These are phyloP conservation scores for Drosophila takahashii DNA, from an alignment of 1,140 invertebrate species.

Conservation along the genomic window DNA sequence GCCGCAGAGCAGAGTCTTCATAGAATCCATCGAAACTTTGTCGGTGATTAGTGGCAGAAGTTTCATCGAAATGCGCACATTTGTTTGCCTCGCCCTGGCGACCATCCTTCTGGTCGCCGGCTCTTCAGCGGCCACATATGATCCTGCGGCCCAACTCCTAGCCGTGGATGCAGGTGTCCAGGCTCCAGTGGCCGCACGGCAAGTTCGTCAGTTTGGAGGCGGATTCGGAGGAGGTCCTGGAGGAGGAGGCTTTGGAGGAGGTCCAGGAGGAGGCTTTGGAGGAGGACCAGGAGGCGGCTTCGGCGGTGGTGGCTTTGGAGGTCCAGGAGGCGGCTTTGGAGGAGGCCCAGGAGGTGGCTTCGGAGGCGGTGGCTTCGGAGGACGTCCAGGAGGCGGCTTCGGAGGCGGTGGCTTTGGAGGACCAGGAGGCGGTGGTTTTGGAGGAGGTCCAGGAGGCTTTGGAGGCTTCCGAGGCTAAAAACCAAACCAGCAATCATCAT, in stretches of 20 bases:
- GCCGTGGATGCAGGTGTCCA: slow-evolving; percentile 36
- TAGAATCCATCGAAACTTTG: slow-evolving; percentile 51
- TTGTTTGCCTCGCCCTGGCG: slow-evolving; percentile 38
- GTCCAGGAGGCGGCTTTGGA: not conserved
- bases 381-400: slow-evolving; percentile 13
- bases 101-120: slow-evolving; percentile 23
- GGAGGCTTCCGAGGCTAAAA: slow-evolving; percentile 10
- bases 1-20: slow-evolving; percentile 13
- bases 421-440: slow-evolving; percentile 11
- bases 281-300: not conserved
- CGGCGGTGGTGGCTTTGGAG: not conserved
- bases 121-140: slow-evolving; percentile 22
- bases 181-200: not conserved
- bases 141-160: slow-evolving; percentile 19
- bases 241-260: slow-evolving; percentile 7
- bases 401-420: slow-evolving; percentile 11
- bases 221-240: slow-evolving; percentile 5
- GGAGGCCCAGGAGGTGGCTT: slow-evolving; percentile 1
- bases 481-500: slow-evolving; percentile 6
- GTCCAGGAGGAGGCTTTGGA: slow-evolving; percentile 12
- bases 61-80: slow-evolving; percentile 51
- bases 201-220: slow-evolving; percentile 21
- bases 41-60: slow-evolving; percentile 51
- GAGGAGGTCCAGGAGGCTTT: slow-evolving; percentile 1
- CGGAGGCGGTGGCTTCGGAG: slow-evolving; percentile 12